Evolutionary conservation across 2,113 vertebrate species (phyloP).

Genomic region (Muntiacus reevesi): DNA sequence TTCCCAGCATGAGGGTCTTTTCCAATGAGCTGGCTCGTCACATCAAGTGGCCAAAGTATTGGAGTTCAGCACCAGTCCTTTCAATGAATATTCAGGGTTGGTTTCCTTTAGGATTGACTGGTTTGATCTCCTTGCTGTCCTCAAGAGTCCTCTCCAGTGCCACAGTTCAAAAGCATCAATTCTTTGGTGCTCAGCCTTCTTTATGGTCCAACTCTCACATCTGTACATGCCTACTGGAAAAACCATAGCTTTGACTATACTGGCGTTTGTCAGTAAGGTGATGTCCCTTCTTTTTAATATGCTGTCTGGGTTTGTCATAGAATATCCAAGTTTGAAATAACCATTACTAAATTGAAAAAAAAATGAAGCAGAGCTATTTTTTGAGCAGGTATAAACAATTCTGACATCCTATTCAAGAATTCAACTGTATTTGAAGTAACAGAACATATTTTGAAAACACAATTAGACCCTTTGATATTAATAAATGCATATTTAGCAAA

Average conservation of each 20-base stretch:
- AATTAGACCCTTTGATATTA: not conserved
- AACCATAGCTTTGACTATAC: not conserved
- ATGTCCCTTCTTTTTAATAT: not conserved
- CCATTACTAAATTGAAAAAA: not conserved
- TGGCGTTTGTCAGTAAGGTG: not conserved
- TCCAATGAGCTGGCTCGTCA: not conserved
- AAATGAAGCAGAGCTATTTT: not conserved
- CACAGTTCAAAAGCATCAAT: not conserved
- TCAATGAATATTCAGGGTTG: not conserved
- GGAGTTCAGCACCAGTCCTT: not conserved
- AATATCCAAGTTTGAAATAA: not conserved
- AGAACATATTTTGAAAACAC: conserved; percentile 18
- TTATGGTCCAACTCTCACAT: not conserved
- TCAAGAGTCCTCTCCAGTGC: not conserved
- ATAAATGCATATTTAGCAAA: not conserved
- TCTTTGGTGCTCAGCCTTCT: not conserved
- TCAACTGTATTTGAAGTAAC: not conserved
- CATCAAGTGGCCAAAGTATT: not conserved
- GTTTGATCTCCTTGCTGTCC: not conserved
- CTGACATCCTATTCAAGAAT: not conserved
- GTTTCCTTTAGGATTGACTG: not conserved
- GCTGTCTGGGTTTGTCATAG: not conserved
- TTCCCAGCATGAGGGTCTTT: not conserved
- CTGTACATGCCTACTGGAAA: not conserved
- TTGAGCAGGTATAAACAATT: not conserved